Percentiles rank a stretch among this genome's conserved stretches.
Conservation (phyloP, 1,140 invertebrate species). For the Epicauta chinensis region DNA sequence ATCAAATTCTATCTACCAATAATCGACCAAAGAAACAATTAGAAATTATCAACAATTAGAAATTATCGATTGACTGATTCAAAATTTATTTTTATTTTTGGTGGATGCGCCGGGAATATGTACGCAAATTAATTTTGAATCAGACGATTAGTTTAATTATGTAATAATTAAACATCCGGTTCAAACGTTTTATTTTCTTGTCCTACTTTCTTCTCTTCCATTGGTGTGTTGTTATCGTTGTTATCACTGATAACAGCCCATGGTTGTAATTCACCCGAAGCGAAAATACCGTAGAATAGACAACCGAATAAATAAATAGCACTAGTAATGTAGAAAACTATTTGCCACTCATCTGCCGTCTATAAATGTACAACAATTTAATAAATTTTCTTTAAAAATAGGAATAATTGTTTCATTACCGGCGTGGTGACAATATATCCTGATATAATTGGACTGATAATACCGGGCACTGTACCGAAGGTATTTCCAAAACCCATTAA, state of each 20-base stretch:
- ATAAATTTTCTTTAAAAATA: no score
- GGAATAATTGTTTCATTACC: slow-evolving; percentile 47
- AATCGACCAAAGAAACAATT: no score
- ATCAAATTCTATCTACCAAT: no score
- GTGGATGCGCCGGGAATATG: no score
- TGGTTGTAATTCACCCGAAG: slow-evolving; percentile 69
- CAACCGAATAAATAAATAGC: slow-evolving; percentile 72
- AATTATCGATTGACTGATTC: not conserved
- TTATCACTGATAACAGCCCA: slow-evolving; percentile 53
- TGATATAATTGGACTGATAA: slow-evolving; percentile 73
- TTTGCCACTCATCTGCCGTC: slow-evolving; percentile 70
- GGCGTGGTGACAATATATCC: slow-evolving; percentile 68
- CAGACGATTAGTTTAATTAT: not conserved
- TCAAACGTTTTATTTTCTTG: slow-evolving; percentile 11
- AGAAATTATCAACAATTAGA: no score
- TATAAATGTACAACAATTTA: no score
- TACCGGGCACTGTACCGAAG: slow-evolving; percentile 80
- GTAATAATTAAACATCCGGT: slow-evolving; percentile 1
- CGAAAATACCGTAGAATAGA: slow-evolving; percentile 70
- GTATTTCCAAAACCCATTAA: slow-evolving; percentile 86
- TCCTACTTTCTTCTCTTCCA: slow-evolving; percentile 4
- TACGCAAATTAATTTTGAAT: no score
- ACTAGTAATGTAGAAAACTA: slow-evolving; percentile 77
- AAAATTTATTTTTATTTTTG: not conserved
- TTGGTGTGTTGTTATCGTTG: not conserved